Base-by-base conservation (phyloP, 1,140 invertebrate genomes). In the Aphelinus atriplicis region DNA sequence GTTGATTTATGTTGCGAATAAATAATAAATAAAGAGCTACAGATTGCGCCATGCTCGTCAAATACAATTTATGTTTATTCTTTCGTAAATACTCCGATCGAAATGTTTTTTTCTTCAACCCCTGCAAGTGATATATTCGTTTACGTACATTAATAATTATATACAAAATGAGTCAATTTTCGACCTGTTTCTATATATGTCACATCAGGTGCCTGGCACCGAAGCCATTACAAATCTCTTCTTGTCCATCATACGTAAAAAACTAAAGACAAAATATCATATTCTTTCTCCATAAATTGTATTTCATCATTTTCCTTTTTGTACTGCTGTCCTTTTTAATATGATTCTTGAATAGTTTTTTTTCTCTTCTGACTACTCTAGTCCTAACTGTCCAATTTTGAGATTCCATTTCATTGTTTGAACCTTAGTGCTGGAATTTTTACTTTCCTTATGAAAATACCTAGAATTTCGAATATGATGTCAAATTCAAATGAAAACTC, bases 21-120 rank as follows among this genome's bases (percentile, higher is more conserved):
- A 86, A 86, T 86, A 87, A 85, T 86, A 86, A 86, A 86, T 87
- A 86, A 80, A 83, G 80, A 84, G 85, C 78, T 85, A 83, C 78
- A 82, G 70, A 78, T 79, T 76, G 73, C 78, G 79, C 66, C 50
- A 1, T 61, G 58, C 71, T 77, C 80, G 69, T 71, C 75, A 26
- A 26, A 26, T 26, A 26, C 26, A 26, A 26, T 26, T 26, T 26
- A 26, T 26, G 26, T 26, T 26, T 26, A 26, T 26, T 26, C 26
- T 26, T 26, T 26, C 26, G 26, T 26, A 26, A 26, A 26, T 26
- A 26, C 26, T 26, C 26, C 26, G 26, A 26, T 26, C 26, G 26
- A 26, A 26, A 26, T 26, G 26, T 26, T 26, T 26, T 26, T 26
- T 26, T 26, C 26, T 26, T 26, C 26, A 26, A 26, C 26, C 26